A percentile compares a stretch with the other conserved stretches of the same genome.
phyloP scores from a whole-genome alignment of 2,888 invertebrate species.

The Neuroscelio doddi region DNA sequence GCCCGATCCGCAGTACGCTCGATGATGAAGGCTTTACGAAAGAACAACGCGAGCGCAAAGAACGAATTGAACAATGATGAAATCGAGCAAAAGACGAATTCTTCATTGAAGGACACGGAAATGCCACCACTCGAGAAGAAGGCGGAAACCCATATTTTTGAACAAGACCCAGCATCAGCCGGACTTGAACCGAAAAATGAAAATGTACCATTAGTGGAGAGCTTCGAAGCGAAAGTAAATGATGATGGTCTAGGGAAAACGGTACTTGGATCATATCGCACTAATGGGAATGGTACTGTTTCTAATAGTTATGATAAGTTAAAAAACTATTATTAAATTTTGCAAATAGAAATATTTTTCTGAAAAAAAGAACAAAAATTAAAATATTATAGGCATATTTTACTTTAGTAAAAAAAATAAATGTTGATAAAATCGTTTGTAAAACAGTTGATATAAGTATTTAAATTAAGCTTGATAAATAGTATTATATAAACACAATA shows the following conservation, averaged over 20 bases:
- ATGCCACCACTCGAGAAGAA: constrained; percentile 19
- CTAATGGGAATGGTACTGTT: background rate
- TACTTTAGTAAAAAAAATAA: too few species aligned
- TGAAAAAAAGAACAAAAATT: too few species aligned
- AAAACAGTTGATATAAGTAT: too few species aligned
- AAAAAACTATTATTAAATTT: background rate
- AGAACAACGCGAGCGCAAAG: constrained; percentile 31
- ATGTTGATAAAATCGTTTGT: too few species aligned
- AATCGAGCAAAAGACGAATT: constrained; percentile 26
- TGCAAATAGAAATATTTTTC: background rate
- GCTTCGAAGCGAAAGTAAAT: constrained; percentile 43
- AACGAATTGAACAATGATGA: constrained; percentile 32
- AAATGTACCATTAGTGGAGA: constrained; percentile 46
- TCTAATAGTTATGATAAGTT: background rate
- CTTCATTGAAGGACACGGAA: too few species aligned
- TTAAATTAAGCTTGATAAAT: too few species aligned
- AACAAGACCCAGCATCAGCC: constrained; percentile 30
- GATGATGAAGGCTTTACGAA: constrained; percentile 28
- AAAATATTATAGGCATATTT: constrained; percentile 25
- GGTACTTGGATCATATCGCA: constrained; percentile 18
- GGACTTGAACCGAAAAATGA: constrained; percentile 41
- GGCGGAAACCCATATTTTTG: constrained; percentile 21
- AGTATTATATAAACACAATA: too few species aligned
- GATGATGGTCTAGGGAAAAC: constrained; percentile 33
- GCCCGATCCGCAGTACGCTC: background rate